Percentiles rank a stretch among this genome's conserved stretches.
These are phyloP conservation scores for Lasiommata megera DNA, from an alignment of 2,888 invertebrate species.

Conservation along the genomic window DNA sequence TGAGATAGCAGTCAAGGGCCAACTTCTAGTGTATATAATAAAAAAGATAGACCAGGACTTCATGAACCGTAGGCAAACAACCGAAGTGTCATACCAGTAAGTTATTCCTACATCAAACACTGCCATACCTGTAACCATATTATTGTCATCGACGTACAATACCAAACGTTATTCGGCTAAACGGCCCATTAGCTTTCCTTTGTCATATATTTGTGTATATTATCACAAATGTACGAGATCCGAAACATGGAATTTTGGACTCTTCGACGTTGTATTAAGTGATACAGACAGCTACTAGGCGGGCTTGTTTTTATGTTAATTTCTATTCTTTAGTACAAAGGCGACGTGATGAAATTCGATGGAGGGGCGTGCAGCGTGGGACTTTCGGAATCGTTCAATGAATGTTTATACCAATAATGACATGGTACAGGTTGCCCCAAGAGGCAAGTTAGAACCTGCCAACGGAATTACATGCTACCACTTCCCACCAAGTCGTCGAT, in stretches of 20 bases:
- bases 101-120: conserved; percentile 10
- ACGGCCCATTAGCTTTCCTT: conserved; percentile 70
- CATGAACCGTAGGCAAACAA: no score
- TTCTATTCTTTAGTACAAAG: conserved; percentile 38
- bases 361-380: conserved; percentile 46
- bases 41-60: no score
- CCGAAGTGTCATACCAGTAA: no score
- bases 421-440: not conserved
- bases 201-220: conserved; percentile 36
- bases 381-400: conserved; percentile 37
- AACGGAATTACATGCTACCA: no score
- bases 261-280: conserved; percentile 32
- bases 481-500: no score
- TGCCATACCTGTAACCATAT: conserved; percentile 49
- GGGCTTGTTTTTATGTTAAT: conserved; percentile 39
- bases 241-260: conserved; percentile 26
- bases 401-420: conserved; percentile 22
- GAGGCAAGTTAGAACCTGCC: no score
- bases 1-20: no score
- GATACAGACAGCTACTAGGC: conserved; percentile 17
- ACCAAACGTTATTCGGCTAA: conserved; percentile 59
- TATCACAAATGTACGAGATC: conserved; percentile 26
- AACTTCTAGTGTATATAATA: no score
- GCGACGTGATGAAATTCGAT: conserved; percentile 45
- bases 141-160: conserved; percentile 49